phyloP scores from a whole-genome alignment of 2,113 vertebrate genomes.

The Nesogale talazaci region DNA sequence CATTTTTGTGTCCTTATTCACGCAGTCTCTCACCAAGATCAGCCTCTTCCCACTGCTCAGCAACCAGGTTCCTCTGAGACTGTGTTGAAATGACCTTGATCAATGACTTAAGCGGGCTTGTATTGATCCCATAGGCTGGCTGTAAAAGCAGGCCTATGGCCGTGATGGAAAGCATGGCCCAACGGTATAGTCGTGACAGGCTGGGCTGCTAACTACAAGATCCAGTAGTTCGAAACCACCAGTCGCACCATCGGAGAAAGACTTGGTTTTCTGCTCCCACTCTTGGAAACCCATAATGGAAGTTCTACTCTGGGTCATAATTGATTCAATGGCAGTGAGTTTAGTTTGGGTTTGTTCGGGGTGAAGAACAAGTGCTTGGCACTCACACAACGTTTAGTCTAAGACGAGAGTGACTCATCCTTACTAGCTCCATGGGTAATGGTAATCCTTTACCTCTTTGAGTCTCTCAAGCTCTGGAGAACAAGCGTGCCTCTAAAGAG shows the following conservation, averaged over 20 bases:
- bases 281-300: too few species aligned
- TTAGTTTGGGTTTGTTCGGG: too few species aligned
- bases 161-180: background rate
- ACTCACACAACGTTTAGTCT: background rate
- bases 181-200: too few species aligned
- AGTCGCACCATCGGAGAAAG: too few species aligned
- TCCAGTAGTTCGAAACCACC: too few species aligned
- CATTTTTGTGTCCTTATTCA: background rate
- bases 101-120: background rate
- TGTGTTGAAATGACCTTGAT: constrained; percentile 42
- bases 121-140: background rate
- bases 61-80: background rate
- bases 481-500: too few species aligned
- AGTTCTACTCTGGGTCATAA: too few species aligned
- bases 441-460: background rate
- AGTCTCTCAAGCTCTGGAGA: background rate
- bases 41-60: background rate
- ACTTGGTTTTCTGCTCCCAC: too few species aligned
- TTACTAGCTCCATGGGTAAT: background rate
- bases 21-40: background rate
- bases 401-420: background rate
- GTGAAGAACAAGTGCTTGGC: too few species aligned
- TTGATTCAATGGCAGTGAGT: too few species aligned
- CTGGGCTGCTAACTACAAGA: too few species aligned
- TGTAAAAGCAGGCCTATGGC: background rate